phyloP scores from a whole-genome alignment of 2,888 invertebrate species.

The Orchesella flavescens region DNA sequence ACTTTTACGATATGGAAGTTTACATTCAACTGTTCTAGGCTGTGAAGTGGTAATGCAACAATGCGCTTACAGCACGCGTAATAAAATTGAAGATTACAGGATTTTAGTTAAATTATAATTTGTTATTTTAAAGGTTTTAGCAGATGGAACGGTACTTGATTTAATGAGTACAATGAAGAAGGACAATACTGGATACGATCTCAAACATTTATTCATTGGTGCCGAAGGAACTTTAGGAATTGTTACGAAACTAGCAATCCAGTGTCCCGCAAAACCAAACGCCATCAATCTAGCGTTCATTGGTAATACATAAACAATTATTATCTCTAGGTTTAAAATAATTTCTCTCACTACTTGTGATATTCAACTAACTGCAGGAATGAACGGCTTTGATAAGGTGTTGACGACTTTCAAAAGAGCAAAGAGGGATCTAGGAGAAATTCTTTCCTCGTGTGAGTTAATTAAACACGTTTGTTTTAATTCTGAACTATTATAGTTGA shows the following conservation, averaged over 20 bases:
- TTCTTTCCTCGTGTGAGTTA: slow-evolving; percentile 87
- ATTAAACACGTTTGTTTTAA: not conserved
- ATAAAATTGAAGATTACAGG: too few relatives aligned
- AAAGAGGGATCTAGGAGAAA: slow-evolving; percentile 86
- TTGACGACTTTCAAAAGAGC: slow-evolving; percentile 84
- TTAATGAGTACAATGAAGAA: slow-evolving; percentile 90
- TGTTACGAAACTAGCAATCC: slow-evolving; percentile 91
- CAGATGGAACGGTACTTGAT: slow-evolving; percentile 89
- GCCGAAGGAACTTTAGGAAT: slow-evolving; percentile 97
- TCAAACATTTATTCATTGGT: slow-evolving; percentile 97
- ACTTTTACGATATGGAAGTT: slow-evolving; percentile 94
- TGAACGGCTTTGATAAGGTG: slow-evolving; percentile 85
- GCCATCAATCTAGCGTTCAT: slow-evolving; percentile 91
- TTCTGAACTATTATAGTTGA: not conserved
- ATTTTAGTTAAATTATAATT: not conserved
- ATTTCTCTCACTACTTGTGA: too few relatives aligned
- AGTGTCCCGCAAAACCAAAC: slow-evolving; percentile 89
- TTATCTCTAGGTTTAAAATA: too few relatives aligned
- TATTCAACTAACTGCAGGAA: slow-evolving; percentile 79
- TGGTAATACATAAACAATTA: slow-evolving; percentile 78
- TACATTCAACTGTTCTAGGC: slow-evolving; percentile 92
- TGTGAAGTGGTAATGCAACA: slow-evolving; percentile 87
- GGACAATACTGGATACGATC: slow-evolving; percentile 97
- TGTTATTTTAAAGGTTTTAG: slow-evolving; percentile 80
- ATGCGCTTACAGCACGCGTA: not conserved